A percentile compares a stretch with the other conserved stretches of the same genome.
Conservation (phyloP, 2,888 invertebrate genomes). For the Philereme vetulata region DNA sequence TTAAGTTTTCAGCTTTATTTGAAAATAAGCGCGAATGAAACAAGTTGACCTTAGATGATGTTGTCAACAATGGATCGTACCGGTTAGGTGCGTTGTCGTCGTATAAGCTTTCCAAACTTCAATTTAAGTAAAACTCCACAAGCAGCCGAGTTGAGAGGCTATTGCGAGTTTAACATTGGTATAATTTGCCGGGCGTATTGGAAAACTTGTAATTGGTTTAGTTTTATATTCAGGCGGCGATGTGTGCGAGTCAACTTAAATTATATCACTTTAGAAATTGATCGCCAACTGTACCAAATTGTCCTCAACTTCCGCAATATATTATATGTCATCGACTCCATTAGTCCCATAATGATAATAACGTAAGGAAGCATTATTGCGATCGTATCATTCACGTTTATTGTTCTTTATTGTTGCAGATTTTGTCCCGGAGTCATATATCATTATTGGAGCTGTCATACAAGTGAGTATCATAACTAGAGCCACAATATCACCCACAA, state of each 20-base stretch:
- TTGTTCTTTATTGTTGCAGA: conserved; percentile 65
- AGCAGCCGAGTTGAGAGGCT: conserved; percentile 62
- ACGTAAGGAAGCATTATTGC: conserved; percentile 20
- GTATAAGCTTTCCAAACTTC: conserved; percentile 53
- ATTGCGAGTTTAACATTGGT: conserved; percentile 71
- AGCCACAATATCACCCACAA: neutral
- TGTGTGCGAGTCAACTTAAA: conserved; percentile 66
- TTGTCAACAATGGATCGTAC: conserved; percentile 22
- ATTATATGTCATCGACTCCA: conserved; percentile 21
- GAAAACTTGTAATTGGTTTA: conserved; percentile 81
- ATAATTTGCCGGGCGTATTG: conserved; percentile 77
- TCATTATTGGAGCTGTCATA: conserved; percentile 71
- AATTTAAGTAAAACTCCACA: conserved; percentile 56
- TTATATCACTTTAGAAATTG: conserved; percentile 62
- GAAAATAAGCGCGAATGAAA: conserved; percentile 12
- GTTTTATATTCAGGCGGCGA: conserved; percentile 72
- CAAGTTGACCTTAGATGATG: conserved; percentile 3
- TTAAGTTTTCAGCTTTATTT: conserved; percentile 8
- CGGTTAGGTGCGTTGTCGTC: conserved; percentile 39
- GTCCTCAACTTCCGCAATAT: conserved; percentile 29
- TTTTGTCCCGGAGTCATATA: conserved; percentile 80
- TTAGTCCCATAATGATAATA: conserved; percentile 25
- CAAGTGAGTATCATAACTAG: conserved; percentile 61
- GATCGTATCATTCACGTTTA: conserved; percentile 30
- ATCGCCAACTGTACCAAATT: conserved; percentile 39